These are phyloP conservation scores for Dascillus cervinus DNA, from an alignment of 2,888 invertebrate genomes.

Conservation along the genomic window DNA sequence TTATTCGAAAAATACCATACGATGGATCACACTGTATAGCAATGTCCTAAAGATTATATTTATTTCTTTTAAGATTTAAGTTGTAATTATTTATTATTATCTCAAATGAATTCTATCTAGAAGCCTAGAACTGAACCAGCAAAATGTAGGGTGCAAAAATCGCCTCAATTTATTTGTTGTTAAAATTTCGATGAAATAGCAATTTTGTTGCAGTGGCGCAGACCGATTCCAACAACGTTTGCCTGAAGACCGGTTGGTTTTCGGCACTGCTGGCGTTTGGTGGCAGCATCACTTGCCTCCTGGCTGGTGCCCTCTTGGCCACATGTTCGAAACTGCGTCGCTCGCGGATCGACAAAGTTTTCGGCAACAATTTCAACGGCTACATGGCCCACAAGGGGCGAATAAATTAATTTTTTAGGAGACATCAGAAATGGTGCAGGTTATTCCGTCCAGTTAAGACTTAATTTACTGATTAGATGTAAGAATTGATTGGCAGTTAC, in stretches of 20 bases:
- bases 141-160: too few relatives aligned
- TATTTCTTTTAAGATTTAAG: background rate
- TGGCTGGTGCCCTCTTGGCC: slow-evolving; percentile 64
- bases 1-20: too few relatives aligned
- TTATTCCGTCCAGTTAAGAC: slow-evolving; percentile 2
- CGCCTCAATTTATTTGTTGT: too few relatives aligned
- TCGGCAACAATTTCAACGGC: slow-evolving; percentile 37
- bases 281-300: slow-evolving; percentile 52
- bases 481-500: slow-evolving; percentile 1
- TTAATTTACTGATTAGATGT: too few relatives aligned
- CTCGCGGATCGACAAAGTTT: slow-evolving; percentile 42
- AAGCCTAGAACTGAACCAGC: too few relatives aligned
- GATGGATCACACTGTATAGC: too few relatives aligned
- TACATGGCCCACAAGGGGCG: slow-evolving; percentile 43
- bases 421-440: slow-evolving; percentile 2
- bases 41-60: slow-evolving; percentile 4
- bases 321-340: slow-evolving; percentile 69
- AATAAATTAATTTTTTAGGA: slow-evolving; percentile 30
- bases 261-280: slow-evolving; percentile 46
- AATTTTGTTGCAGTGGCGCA: too few relatives aligned
- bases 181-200: too few relatives aligned
- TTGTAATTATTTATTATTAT: slow-evolving; percentile 1
- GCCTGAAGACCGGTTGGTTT: slow-evolving; percentile 46
- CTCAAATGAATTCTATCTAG: too few relatives aligned
- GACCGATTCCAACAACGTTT: slow-evolving; percentile 36